Conservation (phyloP, 2,888 invertebrate genomes). For the Eucera pruinosa region DNA sequence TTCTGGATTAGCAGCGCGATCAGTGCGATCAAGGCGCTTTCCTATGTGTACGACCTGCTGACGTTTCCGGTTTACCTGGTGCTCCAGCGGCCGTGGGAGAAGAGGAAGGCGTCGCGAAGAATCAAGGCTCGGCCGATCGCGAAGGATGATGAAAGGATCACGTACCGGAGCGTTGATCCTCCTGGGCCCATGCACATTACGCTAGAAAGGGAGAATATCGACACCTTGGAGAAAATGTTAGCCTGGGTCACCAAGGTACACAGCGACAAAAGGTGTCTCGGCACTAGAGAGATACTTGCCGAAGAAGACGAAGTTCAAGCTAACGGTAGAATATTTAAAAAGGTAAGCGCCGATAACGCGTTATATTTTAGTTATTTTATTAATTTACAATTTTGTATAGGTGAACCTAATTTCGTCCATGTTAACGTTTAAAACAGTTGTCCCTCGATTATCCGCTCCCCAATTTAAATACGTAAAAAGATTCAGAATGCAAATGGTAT, state of each 20-base stretch:
- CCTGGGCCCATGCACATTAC: constrained; percentile 90
- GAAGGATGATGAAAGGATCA: constrained; percentile 88
- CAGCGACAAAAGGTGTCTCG: constrained; percentile 91
- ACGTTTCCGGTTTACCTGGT: constrained; percentile 96
- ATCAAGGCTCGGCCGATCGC: constrained; percentile 91
- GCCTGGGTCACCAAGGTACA: constrained; percentile 91
- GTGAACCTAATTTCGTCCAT: too few relatives aligned
- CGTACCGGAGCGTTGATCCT: constrained; percentile 89
- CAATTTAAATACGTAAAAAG: too few relatives aligned
- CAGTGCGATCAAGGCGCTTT: constrained; percentile 91
- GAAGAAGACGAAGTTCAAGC: constrained; percentile 98
- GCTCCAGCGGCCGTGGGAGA: constrained; percentile 94
- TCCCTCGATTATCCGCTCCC: too few relatives aligned
- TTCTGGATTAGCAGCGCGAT: constrained; percentile 89
- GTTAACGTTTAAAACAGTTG: too few relatives aligned
- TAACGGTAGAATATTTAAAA: constrained; percentile 97
- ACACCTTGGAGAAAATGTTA: constrained; percentile 93
- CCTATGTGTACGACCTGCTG: constrained; percentile 95
- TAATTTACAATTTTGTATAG: too few relatives aligned
- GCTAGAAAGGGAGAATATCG: constrained; percentile 90
- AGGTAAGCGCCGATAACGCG: too few relatives aligned
- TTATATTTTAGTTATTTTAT: too few relatives aligned
- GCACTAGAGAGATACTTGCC: constrained; percentile 94
- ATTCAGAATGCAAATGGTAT: too few relatives aligned
- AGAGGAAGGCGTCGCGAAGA: constrained; percentile 90